Conservation (phyloP, 2,888 invertebrate genomes). For the Orthonevra nobilis region DNA sequence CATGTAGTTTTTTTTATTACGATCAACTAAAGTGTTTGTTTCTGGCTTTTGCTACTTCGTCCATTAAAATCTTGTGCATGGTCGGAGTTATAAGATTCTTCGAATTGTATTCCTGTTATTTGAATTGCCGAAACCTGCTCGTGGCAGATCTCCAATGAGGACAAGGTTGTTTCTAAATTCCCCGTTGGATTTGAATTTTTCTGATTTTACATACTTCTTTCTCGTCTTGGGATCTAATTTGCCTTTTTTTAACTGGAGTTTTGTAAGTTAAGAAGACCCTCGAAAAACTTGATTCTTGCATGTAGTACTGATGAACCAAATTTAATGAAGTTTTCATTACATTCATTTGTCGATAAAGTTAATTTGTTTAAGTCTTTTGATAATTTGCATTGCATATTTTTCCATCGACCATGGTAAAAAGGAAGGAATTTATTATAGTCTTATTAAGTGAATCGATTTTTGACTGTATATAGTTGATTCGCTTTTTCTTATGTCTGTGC, state of each 20-base stretch:
- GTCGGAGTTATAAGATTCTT: constrained; percentile 32
- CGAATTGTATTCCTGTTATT: constrained; percentile 75
- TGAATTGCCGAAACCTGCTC: constrained; percentile 74
- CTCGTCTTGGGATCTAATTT: too few relatives aligned
- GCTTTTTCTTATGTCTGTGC: constrained; percentile 2
- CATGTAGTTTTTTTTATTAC: too few relatives aligned
- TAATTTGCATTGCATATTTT: too few relatives aligned
- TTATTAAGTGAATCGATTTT: constrained; percentile 5
- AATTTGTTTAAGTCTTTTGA: too few relatives aligned
- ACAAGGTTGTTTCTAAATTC: constrained; percentile 71
- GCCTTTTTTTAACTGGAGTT: too few relatives aligned
- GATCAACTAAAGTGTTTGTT: neutral
- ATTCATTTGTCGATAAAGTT: constrained; percentile 6
- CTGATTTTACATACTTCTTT: too few relatives aligned
- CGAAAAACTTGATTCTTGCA: too few relatives aligned
- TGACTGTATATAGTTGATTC: constrained; percentile 9
- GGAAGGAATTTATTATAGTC: neutral
- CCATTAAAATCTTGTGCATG: constrained; percentile 25
- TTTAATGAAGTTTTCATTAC: too few relatives aligned
- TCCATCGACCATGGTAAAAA: constrained; percentile 4
- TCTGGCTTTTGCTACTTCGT: constrained; percentile 72
- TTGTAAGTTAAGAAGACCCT: constrained; percentile 75
- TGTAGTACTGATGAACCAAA: too few relatives aligned
- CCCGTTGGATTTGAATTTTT: constrained; percentile 61
- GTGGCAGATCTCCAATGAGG: constrained; percentile 74